phyloP scores from a whole-genome alignment of 2,888 invertebrate species.

The Coelogynopora nodosa region DNA sequence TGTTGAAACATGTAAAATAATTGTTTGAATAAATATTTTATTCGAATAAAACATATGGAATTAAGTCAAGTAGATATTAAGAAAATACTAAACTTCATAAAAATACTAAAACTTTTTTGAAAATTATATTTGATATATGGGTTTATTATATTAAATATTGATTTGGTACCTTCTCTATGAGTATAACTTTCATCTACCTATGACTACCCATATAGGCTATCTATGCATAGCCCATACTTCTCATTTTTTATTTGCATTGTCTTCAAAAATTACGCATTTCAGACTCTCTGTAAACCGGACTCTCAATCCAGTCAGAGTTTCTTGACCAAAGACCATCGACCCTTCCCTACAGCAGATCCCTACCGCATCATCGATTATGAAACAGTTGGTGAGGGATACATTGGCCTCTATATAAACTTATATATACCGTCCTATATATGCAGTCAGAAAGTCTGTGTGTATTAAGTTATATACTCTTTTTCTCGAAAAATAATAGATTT shows the following conservation, averaged over 20 bases:
- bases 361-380: neutral
- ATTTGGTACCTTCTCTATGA: neutral
- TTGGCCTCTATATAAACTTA: too few species aligned
- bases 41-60: too few species aligned
- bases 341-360: neutral
- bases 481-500: too few species aligned
- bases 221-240: neutral
- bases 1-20: too few species aligned
- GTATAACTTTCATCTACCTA: neutral
- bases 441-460: too few species aligned
- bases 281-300: neutral
- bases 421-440: too few species aligned
- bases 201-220: neutral
- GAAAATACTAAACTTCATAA: too few species aligned
- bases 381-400: neutral
- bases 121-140: neutral
- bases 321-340: neutral
- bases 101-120: neutral
- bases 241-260: too few species aligned
- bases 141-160: neutral
- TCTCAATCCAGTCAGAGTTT: neutral
- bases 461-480: too few species aligned
- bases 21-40: too few species aligned
- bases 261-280: neutral
- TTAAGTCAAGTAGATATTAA: too few species aligned